Base-by-base conservation (phyloP, 2,888 invertebrate genomes). In the Tinea pellionella region DNA sequence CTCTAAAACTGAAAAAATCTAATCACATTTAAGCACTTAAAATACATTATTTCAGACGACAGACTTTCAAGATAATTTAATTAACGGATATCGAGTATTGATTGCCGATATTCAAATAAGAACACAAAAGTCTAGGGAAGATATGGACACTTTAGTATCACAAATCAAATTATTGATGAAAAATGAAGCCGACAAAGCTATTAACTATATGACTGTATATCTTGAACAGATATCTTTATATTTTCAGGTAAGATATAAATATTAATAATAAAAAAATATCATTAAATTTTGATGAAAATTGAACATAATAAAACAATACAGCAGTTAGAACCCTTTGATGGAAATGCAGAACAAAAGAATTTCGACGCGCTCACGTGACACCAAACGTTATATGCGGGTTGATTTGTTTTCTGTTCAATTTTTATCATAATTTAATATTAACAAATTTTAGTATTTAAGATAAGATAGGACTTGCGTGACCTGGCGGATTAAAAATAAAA, bases 91-190 rank as follows among this genome's bases (percentile, higher is more conserved):
- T 69, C 71, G 86, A 62, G 77, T 84, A 1, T 68, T 87, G 61
- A 87, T 87, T 63, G 83, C 86, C 32, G 87, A 86, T 66, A 85
- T 87, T 62, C 87, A 87, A 64, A 72, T 85, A 41, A 74, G 87
- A 15, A 84, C 87, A 0, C 85, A 84, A 62, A 86, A 86, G 64
- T 86, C 86, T 7, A 68, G 84, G 12, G 87, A 87, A 63, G 87
- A 87, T 62, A 87, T 87, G 87, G 87, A 86, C 69, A 86, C 86
- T 1, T 68, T 87, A 11, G 82, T 87, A 51, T 87, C 87, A 3
- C 87, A 87, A 67, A 85, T 87, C 61, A 87, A 87, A 63, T 70
- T 87, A 0, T 75, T 87, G 19, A 87, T 87, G 87, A 87, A 87
- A 63, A 87, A 87, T 59, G 87, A 87, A 65, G 87, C 87, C 0